phyloP scores from a whole-genome alignment of 2,888 invertebrate species.

The Eilema sororculum region DNA sequence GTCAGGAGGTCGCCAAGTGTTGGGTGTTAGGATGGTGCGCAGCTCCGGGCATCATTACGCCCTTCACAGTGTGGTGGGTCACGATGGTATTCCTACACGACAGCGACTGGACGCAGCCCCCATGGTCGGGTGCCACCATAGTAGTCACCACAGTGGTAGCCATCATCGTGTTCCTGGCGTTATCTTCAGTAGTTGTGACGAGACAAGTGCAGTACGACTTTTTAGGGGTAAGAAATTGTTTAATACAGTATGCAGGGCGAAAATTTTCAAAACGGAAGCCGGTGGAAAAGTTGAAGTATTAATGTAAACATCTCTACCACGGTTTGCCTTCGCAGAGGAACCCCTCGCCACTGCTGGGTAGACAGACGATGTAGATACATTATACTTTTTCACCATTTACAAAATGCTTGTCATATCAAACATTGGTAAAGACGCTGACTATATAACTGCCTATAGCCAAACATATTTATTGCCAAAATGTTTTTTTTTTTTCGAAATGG shows the following conservation, averaged over 20 bases:
- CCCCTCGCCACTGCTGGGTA: too few relatives aligned
- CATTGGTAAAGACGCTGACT: too few relatives aligned
- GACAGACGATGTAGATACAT: neutral
- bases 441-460: too few relatives aligned
- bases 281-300: too few relatives aligned
- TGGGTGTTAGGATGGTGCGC: conserved; percentile 75
- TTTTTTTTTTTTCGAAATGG: too few relatives aligned
- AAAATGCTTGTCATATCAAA: too few relatives aligned
- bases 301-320: too few relatives aligned
- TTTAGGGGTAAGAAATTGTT: conserved; percentile 55
- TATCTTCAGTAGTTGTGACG: conserved; percentile 61
- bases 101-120: conserved; percentile 55
- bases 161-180: conserved; percentile 51
- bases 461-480: too few relatives aligned
- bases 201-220: conserved; percentile 76
- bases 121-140: conserved; percentile 59
- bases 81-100: conserved; percentile 39
- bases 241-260: neutral
- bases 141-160: conserved; percentile 44
- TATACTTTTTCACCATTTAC: too few relatives aligned
- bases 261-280: too few relatives aligned
- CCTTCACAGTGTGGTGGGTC: conserved; percentile 70
- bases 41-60: conserved; percentile 58
- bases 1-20: conserved; percentile 53
- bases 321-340: too few relatives aligned